Base-by-base conservation (phyloP, 2,797 vertebrate species). In the Myiotriccus ornatus region DNA sequence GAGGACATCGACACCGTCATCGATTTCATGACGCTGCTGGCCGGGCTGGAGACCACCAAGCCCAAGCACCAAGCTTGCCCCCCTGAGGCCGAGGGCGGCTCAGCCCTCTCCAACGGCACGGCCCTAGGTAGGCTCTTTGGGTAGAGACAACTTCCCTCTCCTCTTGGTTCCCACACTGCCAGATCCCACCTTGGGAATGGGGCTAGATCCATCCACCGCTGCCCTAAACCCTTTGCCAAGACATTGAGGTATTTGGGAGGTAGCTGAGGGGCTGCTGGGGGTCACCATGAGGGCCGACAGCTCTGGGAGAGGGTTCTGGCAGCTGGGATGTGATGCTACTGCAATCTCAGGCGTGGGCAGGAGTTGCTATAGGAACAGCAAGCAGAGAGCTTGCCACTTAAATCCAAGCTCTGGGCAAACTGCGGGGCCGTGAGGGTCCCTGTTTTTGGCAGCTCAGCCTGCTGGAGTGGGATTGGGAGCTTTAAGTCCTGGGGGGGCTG, bases 21-120 rank as follows among this genome's bases (percentile, higher is more conserved):
- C 2, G 99, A 99, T 69, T 99, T 99, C 97, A 99, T 99, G 99
- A 99, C 99, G 0, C 96, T 99, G 90, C 94, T 99, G 92, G 99
- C 99, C 16, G 99, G 99, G 5, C 97, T 99, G 64, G 98, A 99
- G 37, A 96, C 98, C 77, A 98, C 98, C 20, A 98, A 98, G 16
- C 96, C 98, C 23, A 98, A 98, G 21, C 95, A 86, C 62, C 92
- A 97, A 0, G 74, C 96, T 8, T 97, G 98, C 7, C 46, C 78
- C 7, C 79, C 96, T 0, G 96, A 97, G 37, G 76, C 59, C 0
- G 90, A 93, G 7, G 74, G 92, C 79, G 82, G 78, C 4, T 10
- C 70, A 3, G 19, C 43, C 52, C 86, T 88, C 34, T 24, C 90
- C 89, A 97, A 95, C 0, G 82, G 93, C 17, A n/a, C 41, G 25